phyloP scores from a whole-genome alignment of 2,888 invertebrate species.

The Acronicta psi region DNA sequence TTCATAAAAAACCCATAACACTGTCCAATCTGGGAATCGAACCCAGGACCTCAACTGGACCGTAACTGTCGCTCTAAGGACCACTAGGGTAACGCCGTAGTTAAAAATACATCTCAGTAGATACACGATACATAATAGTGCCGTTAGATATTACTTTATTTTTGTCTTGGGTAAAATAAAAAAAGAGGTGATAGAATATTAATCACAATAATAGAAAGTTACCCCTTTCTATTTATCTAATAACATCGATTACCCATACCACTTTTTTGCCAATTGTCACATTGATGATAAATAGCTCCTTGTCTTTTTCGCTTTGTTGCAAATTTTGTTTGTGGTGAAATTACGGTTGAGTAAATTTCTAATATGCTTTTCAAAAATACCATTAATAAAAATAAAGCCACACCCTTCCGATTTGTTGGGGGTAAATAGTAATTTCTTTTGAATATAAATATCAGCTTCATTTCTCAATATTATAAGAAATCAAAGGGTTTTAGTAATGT shows the following conservation, averaged over 20 bases:
- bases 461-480: constrained; percentile 27
- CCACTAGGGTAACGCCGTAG: too few species aligned
- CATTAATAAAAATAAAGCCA: constrained; percentile 65
- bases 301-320: constrained; percentile 57
- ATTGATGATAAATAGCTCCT: constrained; percentile 76
- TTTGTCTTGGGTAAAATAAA: background rate
- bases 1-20: too few species aligned
- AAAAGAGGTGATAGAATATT: constrained; percentile 23
- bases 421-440: constrained; percentile 45
- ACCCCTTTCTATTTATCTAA: constrained; percentile 50
- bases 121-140: too few species aligned
- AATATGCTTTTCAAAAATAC: constrained; percentile 56
- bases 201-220: constrained; percentile 13
- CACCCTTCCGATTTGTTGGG: constrained; percentile 71
- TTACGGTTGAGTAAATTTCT: constrained; percentile 71
- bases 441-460: constrained; percentile 9
- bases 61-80: too few species aligned
- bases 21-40: too few species aligned
- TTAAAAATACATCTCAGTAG: background rate
- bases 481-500: too few species aligned
- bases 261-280: constrained; percentile 65
- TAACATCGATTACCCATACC: constrained; percentile 40
- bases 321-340: constrained; percentile 79
- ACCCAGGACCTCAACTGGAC: too few species aligned
- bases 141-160: too few species aligned